Percentiles rank a stretch among this genome's conserved stretches.
Evolutionary conservation across 2,888 invertebrate genomes (phyloP).

Genomic region (Chalcis sispes): DNA sequence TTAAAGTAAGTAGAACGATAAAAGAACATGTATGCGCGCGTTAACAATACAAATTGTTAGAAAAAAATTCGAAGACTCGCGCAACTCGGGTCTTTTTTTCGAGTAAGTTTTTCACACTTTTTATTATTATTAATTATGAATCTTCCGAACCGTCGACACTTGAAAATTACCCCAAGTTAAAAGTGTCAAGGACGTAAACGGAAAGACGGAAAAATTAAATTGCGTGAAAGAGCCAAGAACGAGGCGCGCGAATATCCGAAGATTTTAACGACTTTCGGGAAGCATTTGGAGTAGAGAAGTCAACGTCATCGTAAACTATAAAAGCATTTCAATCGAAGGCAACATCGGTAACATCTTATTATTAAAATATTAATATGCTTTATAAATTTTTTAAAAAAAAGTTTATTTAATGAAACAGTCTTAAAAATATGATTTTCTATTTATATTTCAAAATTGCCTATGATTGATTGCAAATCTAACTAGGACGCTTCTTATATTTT

Average conservation of each 20-base stretch:
- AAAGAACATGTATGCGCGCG: slow-evolving; percentile 31
- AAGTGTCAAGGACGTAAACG: slow-evolving; percentile 25
- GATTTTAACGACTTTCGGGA: slow-evolving; percentile 28
- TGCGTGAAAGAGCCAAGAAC: slow-evolving; percentile 24
- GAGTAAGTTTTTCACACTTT: neutral
- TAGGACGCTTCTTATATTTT: slow-evolving; percentile 7
- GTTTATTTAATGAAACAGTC: too few species aligned
- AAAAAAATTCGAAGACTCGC: neutral
- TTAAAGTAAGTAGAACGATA: slow-evolving; percentile 24
- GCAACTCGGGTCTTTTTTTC: neutral
- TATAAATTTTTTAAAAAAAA: neutral
- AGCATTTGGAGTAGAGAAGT: neutral
- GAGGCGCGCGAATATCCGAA: slow-evolving; percentile 19
- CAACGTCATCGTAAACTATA: neutral
- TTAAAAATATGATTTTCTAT: too few species aligned
- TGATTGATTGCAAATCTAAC: slow-evolving; percentile 12
- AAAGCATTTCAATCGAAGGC: neutral
- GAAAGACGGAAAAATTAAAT: neutral
- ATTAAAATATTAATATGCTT: neutral
- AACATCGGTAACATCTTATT: neutral
- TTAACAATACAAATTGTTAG: slow-evolving; percentile 22
- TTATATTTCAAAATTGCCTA: neutral
- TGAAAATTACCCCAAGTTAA: neutral
- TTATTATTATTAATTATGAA: slow-evolving; percentile 20
- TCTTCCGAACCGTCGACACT: neutral